Conservation (phyloP, 1,140 invertebrate species). For the Bombus balteatus region DNA sequence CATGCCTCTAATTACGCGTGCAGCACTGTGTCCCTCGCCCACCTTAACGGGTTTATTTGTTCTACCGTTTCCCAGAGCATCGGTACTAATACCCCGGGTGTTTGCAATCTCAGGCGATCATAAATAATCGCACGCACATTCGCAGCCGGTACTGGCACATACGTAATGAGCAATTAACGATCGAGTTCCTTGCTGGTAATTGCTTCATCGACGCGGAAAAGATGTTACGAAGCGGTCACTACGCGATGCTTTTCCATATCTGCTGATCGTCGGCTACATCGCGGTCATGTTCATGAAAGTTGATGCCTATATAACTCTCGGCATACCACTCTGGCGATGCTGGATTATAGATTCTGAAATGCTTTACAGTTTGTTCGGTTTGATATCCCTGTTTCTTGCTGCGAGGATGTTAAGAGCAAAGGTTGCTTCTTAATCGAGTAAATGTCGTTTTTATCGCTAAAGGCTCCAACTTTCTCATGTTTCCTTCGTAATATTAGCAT, state of each 20-base stretch:
- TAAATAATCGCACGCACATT: constrained; percentile 55
- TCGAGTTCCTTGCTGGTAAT: constrained; percentile 52
- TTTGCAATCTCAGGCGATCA: constrained; percentile 25
- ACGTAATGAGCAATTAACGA: constrained; percentile 59
- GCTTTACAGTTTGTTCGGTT: neutral
- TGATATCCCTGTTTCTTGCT: neutral
- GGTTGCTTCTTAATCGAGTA: neutral
- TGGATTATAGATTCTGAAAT: neutral
- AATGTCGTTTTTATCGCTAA: neutral
- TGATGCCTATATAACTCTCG: no score
- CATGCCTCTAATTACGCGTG: constrained; percentile 50
- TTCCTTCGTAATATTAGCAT: neutral
- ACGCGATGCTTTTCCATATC: constrained; percentile 17
- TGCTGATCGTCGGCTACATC: constrained; percentile 11
- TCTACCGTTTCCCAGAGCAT: constrained; percentile 47
- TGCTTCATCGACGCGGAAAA: constrained; percentile 51
- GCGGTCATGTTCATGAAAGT: neutral
- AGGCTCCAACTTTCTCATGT: neutral
- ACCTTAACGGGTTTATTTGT: constrained; percentile 37
- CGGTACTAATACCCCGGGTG: constrained; percentile 18
- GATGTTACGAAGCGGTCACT: neutral
- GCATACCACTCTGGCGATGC: neutral
- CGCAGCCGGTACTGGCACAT: constrained; percentile 11
- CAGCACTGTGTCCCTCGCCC: constrained; percentile 31
- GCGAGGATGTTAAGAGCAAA: neutral